These are phyloP conservation scores for Hemibagrus wyckioides DNA, from an alignment of 2,113 vertebrate species.

Conservation along the genomic window DNA sequence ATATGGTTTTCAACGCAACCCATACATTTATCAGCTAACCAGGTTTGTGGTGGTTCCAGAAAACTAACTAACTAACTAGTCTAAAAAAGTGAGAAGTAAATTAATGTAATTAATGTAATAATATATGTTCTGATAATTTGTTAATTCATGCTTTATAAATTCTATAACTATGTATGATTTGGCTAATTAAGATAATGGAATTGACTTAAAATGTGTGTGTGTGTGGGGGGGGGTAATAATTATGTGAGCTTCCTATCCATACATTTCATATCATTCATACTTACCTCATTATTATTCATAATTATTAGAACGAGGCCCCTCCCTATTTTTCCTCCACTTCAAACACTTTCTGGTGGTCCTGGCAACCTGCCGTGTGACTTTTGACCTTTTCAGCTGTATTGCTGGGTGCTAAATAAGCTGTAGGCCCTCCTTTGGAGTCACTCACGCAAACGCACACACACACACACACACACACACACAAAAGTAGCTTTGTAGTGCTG, in stretches of 20 bases:
- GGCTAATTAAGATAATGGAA: not conserved
- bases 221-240: slow-evolving; percentile 1
- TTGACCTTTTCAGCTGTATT: slow-evolving; percentile 42
- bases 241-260: not conserved
- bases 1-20: not conserved
- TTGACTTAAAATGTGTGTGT: not conserved
- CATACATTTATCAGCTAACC: not conserved
- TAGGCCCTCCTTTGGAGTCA: slow-evolving; percentile 32
- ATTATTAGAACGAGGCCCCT: not conserved
- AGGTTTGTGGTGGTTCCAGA: too few species aligned
- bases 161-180: not conserved
- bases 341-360: slow-evolving; percentile 32
- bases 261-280: not conserved
- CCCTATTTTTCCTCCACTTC: slow-evolving; percentile 25
- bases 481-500: slow-evolving; percentile 72
- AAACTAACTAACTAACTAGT: too few species aligned
- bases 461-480: slow-evolving; percentile 24
- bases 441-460: not conserved
- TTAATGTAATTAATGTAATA: too few species aligned
- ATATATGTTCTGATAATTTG: not conserved
- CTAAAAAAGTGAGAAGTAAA: not conserved
- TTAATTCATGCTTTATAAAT: not conserved
- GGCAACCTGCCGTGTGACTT: slow-evolving; percentile 46
- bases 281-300: not conserved
- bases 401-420: slow-evolving; percentile 52